Evolutionary conservation across 1,140 invertebrate species (phyloP).

Genomic region (Sogatella furcifera): DNA sequence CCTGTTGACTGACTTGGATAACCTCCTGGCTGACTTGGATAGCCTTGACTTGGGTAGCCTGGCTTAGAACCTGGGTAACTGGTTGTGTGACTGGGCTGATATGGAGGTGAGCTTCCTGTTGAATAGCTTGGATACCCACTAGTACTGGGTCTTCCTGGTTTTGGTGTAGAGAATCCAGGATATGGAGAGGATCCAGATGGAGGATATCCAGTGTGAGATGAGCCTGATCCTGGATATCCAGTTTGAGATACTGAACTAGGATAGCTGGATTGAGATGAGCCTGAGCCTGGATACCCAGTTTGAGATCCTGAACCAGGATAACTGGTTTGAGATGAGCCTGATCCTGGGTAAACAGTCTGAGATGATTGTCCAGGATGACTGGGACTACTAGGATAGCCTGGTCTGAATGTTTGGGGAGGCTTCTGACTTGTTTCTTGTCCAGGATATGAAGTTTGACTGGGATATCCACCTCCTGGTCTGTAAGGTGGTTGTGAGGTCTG

Average conservation of each 20-base stretch:
- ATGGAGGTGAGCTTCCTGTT: neutral
- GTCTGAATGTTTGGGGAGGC: slow-evolving; percentile 1
- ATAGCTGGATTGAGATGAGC: slow-evolving; percentile 1
- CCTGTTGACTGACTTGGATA: too few species aligned
- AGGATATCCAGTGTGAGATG: neutral
- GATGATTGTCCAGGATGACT: slow-evolving; percentile 17
- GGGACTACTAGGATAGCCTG: slow-evolving; percentile 18
- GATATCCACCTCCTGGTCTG: slow-evolving; percentile 12
- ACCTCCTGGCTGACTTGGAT: too few species aligned
- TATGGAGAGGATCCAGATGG: neutral
- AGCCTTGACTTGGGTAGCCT: neutral
- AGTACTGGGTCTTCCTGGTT: neutral
- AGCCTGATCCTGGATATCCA: too few species aligned
- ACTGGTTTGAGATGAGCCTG: too few species aligned
- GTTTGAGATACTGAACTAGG: too few species aligned
- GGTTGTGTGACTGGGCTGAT: neutral
- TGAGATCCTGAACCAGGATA: too few species aligned
- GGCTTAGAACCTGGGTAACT: neutral
- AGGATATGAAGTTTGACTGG: slow-evolving; percentile 17
- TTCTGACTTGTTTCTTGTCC: slow-evolving; percentile 15
- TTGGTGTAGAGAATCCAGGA: neutral
- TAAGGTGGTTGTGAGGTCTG: neutral
- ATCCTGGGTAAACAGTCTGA: slow-evolving; percentile 16
- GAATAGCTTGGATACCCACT: neutral
- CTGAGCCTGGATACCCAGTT: too few species aligned